A percentile compares a stretch with the other conserved stretches of the same genome.
Evolutionary conservation across 2,797 vertebrate genomes (phyloP).

Genomic region (Eidolon dupreanum): DNA sequence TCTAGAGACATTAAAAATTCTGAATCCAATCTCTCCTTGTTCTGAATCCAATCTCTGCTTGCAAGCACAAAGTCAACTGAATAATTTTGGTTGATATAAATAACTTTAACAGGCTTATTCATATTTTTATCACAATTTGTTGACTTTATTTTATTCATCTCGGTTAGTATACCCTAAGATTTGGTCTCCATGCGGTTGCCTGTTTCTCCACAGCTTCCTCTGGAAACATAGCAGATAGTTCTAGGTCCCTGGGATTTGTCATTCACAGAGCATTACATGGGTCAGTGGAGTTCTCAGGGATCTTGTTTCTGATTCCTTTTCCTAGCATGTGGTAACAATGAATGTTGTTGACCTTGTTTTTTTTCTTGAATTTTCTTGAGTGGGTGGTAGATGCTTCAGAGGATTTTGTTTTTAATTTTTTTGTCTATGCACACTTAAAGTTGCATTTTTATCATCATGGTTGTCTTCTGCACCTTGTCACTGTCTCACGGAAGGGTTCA

Average conservation of each 20-base stretch:
- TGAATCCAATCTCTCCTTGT: not conserved
- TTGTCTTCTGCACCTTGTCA: not conserved
- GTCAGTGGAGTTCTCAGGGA: not conserved
- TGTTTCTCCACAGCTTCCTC: not conserved
- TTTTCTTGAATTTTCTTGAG: not conserved
- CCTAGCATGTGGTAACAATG: not conserved
- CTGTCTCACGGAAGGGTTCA: not conserved
- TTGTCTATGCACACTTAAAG: not conserved
- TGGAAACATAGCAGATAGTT: not conserved
- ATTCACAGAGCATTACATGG: not conserved
- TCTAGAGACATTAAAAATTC: not conserved
- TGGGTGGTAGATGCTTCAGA: not conserved
- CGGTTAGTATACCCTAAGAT: not conserved
- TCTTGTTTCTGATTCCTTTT: not conserved
- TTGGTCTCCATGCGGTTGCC: not conserved
- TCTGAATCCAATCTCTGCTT: not conserved
- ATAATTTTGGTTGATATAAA: not conserved
- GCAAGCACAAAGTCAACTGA: not conserved
- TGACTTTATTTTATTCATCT: not conserved
- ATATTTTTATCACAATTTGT: not conserved
- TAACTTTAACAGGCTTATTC: not conserved
- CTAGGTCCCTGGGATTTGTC: not conserved
- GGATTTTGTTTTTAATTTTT: not conserved
- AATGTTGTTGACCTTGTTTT: not conserved
- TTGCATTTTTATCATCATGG: not conserved